Conservation (phyloP, 2,797 vertebrate genomes). For the Thamnophis elegans region DNA sequence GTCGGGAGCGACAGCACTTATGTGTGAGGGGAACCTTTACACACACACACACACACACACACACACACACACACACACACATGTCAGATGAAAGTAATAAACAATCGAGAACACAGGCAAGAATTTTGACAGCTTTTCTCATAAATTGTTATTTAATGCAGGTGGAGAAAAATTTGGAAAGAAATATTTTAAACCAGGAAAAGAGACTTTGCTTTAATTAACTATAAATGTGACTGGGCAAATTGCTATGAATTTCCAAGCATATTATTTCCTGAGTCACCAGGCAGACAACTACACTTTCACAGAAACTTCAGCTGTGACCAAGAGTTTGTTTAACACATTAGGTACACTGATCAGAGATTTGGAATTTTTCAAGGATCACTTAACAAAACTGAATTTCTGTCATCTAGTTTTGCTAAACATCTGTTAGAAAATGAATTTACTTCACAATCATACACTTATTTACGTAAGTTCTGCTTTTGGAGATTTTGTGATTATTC, state of each 20-base stretch:
- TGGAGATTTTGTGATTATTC: background rate
- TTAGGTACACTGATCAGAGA: background rate
- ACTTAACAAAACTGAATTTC: background rate
- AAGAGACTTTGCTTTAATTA: background rate
- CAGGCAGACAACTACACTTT: background rate
- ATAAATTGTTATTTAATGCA: background rate
- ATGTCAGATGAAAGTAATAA: background rate
- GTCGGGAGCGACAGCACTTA: too few relatives aligned
- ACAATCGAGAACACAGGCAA: background rate
- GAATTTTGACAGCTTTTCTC: background rate
- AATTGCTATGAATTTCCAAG: background rate
- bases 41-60: too few relatives aligned
- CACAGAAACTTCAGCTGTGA: background rate
- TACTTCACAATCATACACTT: background rate
- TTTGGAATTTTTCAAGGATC: background rate
- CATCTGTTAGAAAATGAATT: background rate
- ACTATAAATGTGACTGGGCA: background rate
- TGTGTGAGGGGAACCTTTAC: too few relatives aligned
- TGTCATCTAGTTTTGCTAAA: background rate
- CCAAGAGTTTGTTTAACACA: background rate
- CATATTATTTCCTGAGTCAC: background rate
- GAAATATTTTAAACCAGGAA: background rate
- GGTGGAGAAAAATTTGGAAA: background rate
- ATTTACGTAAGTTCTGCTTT: background rate
- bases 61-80: too few relatives aligned